These are phyloP conservation scores for Chlorodrepanis virens DNA, from an alignment of 2,113 vertebrate species.

Conservation along the genomic window DNA sequence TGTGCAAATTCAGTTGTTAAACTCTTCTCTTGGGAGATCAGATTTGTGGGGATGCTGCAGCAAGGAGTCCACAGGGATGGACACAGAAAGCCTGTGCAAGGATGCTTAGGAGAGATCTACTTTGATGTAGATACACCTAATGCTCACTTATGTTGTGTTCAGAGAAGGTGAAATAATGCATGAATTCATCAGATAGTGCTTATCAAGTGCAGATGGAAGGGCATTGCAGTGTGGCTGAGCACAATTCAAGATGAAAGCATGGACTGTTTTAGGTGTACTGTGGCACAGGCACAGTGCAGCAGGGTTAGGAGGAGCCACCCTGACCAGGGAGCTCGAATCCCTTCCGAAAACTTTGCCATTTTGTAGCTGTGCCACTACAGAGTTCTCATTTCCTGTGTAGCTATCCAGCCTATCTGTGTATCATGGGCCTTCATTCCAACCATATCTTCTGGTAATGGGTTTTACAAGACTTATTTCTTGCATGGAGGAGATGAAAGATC, in stretches of 20 bases:
- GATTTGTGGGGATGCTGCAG: neutral
- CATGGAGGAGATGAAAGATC: neutral
- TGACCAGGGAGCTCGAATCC: neutral
- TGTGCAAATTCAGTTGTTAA: neutral
- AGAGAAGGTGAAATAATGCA: neutral
- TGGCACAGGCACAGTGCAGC: neutral
- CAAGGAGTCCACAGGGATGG: neutral
- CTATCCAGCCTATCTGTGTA: neutral
- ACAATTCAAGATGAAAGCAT: neutral
- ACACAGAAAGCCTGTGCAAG: neutral
- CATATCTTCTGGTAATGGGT: neutral
- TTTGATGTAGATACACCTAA: neutral
- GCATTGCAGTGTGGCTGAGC: neutral
- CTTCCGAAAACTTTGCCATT: neutral
- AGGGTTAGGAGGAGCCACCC: neutral
- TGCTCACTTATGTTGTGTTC: neutral
- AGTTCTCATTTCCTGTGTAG: neutral
- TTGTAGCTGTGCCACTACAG: fast-evolving
- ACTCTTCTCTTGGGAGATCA: neutral
- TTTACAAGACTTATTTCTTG: neutral
- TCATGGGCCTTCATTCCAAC: neutral
- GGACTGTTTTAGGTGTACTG: neutral
- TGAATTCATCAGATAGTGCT: no score
- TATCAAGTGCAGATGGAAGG: neutral
- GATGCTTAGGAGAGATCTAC: neutral